Conservation (phyloP, 2,797 vertebrate genomes). For the Mormyrops boulengeri region DNA sequence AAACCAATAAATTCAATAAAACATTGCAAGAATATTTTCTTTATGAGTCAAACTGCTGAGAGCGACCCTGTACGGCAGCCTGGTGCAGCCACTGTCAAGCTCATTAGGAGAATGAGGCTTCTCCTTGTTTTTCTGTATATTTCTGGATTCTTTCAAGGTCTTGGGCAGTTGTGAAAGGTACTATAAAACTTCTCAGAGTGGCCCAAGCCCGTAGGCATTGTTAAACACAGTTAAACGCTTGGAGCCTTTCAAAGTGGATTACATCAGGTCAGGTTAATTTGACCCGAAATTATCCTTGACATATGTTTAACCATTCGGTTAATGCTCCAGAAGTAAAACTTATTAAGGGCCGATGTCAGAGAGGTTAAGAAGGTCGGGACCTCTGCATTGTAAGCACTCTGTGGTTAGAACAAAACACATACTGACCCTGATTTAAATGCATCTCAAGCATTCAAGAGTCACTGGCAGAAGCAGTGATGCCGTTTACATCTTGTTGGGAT, state of each 20-base stretch:
- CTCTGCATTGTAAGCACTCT: conserved; percentile 52
- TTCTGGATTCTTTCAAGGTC: conserved; percentile 50
- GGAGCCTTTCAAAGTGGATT: conserved; percentile 73
- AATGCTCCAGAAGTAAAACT: conserved; percentile 61
- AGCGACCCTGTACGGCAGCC: background rate
- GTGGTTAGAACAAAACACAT: conserved; percentile 36
- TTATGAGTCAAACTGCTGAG: background rate
- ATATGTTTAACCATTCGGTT: conserved; percentile 77
- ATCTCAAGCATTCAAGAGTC: conserved; percentile 34
- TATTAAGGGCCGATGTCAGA: conserved; percentile 60
- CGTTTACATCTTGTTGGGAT: background rate
- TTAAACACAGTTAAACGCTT: conserved; percentile 70
- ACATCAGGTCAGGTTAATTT: conserved; percentile 73
- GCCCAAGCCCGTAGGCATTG: conserved; percentile 47
- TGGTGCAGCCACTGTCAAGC: background rate
- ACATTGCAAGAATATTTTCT: background rate
- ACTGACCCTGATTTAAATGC: conserved; percentile 24
- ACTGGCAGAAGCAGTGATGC: background rate
- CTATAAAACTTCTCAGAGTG: conserved; percentile 56
- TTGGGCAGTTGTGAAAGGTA: conserved; percentile 54
- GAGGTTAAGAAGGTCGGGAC: conserved; percentile 58
- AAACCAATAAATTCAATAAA: background rate
- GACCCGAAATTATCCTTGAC: conserved; percentile 75
- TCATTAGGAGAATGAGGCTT: background rate
- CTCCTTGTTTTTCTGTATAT: conserved; percentile 45